Evolutionary conservation across 1,140 invertebrate genomes (phyloP).

Genomic region (Drosophila pectinifera): DNA sequence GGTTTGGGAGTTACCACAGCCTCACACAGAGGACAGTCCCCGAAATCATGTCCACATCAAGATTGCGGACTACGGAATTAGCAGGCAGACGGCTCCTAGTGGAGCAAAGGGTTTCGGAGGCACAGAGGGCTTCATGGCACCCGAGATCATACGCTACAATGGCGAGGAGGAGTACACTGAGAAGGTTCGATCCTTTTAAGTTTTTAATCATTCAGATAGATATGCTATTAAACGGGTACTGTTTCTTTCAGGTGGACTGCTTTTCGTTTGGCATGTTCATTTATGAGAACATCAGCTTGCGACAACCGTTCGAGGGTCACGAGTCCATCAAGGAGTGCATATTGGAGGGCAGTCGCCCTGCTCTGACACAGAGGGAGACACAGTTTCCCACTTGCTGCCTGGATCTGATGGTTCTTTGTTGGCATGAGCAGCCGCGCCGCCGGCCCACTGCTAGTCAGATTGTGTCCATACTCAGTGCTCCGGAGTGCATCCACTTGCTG

Average conservation of each 20-base stretch:
- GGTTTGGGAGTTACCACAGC: conserved; percentile 95
- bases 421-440: conserved; percentile 93
- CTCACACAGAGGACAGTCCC: conserved; percentile 86
- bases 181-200: conserved; percentile 87
- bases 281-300: conserved; percentile 97
- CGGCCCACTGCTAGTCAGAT: conserved; percentile 97
- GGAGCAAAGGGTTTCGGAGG: conserved; percentile 99
- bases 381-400: conserved; percentile 95
- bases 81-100: conserved; percentile 93
- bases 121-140: conserved; percentile 99
- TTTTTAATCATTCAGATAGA: too few species aligned
- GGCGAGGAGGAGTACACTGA: conserved; percentile 99
- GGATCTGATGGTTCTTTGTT: conserved; percentile 98
- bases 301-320: conserved; percentile 97
- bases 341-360: conserved; percentile 96
- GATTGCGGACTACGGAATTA: conserved; percentile 98
- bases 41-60: conserved; percentile 93
- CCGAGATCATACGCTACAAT: conserved; percentile 98
- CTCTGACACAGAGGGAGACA: conserved; percentile 92
- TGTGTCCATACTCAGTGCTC: conserved; percentile 94
- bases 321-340: conserved; percentile 98
- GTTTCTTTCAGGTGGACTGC: conserved; percentile 92
- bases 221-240: not conserved
- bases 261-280: conserved; percentile 99
- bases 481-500: conserved; percentile 95